Evolutionary conservation across 1,140 invertebrate genomes (phyloP).

Genomic region (Leguminivora glycinivorella): DNA sequence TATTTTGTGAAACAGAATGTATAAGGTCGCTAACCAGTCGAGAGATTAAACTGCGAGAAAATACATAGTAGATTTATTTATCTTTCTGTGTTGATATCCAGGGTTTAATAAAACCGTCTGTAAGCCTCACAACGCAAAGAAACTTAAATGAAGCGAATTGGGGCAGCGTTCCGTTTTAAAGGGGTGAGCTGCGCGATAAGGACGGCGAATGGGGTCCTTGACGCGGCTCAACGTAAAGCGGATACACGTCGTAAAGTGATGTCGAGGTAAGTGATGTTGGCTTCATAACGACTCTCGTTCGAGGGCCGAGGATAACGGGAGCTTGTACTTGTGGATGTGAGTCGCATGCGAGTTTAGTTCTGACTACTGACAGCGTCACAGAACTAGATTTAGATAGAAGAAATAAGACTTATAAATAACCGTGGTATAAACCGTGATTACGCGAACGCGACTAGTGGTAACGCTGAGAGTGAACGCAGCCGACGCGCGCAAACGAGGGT

Average conservation of each 20-base stretch:
- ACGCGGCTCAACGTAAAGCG: constrained; percentile 40
- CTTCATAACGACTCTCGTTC: constrained; percentile 43
- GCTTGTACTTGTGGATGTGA: neutral
- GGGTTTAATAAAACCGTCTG: neutral
- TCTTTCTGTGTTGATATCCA: neutral
- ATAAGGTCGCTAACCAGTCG: no score
- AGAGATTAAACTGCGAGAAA: no score
- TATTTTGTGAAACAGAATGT: no score
- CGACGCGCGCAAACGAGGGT: no score
- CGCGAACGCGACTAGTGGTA: no score
- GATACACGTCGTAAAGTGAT: constrained; percentile 47
- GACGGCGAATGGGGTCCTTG: constrained; percentile 23
- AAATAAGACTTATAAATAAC: no score
- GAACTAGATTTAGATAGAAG: no score
- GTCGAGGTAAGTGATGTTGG: constrained; percentile 35
- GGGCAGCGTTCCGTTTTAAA: constrained; percentile 21
- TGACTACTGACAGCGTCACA: no score
- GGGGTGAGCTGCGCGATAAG: constrained; percentile 33
- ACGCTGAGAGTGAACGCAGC: no score
- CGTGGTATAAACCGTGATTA: no score
- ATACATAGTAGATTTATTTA: neutral
- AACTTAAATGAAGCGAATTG: constrained; percentile 20
- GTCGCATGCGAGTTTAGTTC: neutral
- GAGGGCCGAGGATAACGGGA: constrained; percentile 34
- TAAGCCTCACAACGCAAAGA: neutral